Evolutionary conservation across 2,888 invertebrate genomes (phyloP).

Genomic region (Ophion obscuratus): DNA sequence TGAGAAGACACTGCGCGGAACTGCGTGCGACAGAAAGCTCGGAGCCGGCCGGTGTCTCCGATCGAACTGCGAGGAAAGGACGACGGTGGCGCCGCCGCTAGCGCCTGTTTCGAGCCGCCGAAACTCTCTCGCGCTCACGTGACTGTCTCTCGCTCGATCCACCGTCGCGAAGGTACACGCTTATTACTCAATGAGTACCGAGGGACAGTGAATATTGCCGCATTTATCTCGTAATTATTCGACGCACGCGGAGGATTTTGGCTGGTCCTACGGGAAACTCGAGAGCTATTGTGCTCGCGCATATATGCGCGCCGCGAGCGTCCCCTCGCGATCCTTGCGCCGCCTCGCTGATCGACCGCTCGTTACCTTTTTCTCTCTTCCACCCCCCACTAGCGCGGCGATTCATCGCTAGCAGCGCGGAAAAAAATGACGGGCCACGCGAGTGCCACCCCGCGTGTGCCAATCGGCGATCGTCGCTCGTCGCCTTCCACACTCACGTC

Average conservation of each 20-base stretch:
- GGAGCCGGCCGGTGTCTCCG: constrained; percentile 83
- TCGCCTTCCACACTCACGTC: neutral
- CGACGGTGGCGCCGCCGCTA: constrained; percentile 82
- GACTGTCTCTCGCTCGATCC: neutral
- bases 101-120: constrained; percentile 56
- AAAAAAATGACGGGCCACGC: constrained; percentile 70
- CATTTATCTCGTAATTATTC: neutral
- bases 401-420: constrained; percentile 72
- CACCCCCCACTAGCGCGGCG: constrained; percentile 19
- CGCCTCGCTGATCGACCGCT: constrained; percentile 78
- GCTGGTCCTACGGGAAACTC: neutral
- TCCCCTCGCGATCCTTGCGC: constrained; percentile 42
- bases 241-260: neutral
- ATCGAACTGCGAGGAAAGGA: constrained; percentile 82
- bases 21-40: constrained; percentile 71
- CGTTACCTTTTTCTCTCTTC: constrained; percentile 71
- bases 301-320: constrained; percentile 33
- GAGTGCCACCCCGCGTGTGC: constrained; percentile 17
- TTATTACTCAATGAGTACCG: neutral
- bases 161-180: neutral
- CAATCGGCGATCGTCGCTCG: constrained; percentile 11
- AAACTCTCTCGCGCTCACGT: constrained; percentile 23
- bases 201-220: neutral
- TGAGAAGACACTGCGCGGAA: constrained; percentile 33
- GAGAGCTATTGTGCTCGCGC: constrained; percentile 41